These are phyloP conservation scores for Porites evermanni DNA, from an alignment of 92 coral and sea anemone species.

Conservation along the genomic window DNA sequence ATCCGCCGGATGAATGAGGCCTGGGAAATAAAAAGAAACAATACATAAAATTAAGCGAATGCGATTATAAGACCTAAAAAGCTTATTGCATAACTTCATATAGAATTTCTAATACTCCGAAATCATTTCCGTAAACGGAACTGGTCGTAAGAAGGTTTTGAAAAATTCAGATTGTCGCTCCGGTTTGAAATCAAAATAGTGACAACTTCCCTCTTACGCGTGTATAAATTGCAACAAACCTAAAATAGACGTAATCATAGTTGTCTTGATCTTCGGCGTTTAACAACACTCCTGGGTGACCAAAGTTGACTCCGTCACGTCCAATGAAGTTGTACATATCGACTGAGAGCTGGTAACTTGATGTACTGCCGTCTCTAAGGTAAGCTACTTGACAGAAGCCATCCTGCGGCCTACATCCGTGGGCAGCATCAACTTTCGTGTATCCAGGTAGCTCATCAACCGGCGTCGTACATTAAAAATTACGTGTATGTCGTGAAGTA, in stretches of 20 bases:
- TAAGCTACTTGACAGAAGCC: constrained; percentile 57
- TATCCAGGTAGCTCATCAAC: constrained; percentile 24
- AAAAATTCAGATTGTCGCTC: too few species aligned
- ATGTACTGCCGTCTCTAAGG: not conserved
- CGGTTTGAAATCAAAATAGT: too few species aligned
- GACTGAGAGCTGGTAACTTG: constrained; percentile 33
- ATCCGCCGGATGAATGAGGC: constrained; percentile 55
- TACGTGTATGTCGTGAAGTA: too few species aligned
- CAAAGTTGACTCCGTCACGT: constrained; percentile 33
- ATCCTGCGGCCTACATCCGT: constrained; percentile 62
- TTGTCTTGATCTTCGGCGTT: constrained; percentile 63
- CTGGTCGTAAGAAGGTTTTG: not conserved
- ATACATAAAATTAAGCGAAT: too few species aligned
- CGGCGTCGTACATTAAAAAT: too few species aligned
- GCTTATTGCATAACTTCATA: not conserved
- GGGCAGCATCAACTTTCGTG: constrained; percentile 65
- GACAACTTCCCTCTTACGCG: too few species aligned
- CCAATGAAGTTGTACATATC: constrained; percentile 45
- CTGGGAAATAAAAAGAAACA: constrained; percentile 29
- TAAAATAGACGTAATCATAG: constrained; percentile 75
- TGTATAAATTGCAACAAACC: constrained; percentile 24
- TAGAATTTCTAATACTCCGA: not conserved
- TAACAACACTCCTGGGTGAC: constrained; percentile 64
- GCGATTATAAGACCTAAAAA: not conserved
- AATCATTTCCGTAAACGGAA: constrained; percentile 3